Evolutionary conservation across 2,797 vertebrate genomes (phyloP), one percentile per base, ranked within the genome.

Genomic region (Xiphorhynchus erythropygius): DNA sequence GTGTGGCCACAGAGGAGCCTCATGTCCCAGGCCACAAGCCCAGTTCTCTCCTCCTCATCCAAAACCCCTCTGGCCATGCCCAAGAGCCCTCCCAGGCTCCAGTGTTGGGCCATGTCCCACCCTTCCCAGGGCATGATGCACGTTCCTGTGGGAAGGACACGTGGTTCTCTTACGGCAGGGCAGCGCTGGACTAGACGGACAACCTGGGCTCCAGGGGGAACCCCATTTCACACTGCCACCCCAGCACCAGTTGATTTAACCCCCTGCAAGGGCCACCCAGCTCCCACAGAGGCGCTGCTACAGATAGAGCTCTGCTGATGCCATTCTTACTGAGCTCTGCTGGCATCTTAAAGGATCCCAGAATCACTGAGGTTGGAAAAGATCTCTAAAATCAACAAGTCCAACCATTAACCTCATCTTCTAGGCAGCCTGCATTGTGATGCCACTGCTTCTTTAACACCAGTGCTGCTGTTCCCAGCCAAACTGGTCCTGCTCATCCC

Each of bases 51-150:
- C 73, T 67, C 47, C 78, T 37, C 32, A 19, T 8, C 46, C 32
- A 23, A 52, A 41, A 24, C 2, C n/a, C 33, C 49, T 41, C 56
- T 74, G 78, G 32, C 28, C 21, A 14, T 3, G 9, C 2, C 68
- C 18, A 6, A 32, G 55, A 50, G 56, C 46, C 16, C 17, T 63
- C 27, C 47, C 50, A 71, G 52, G 32, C 50, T 37, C 64, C 44
- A 33, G 4, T 0, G 1, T 1, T 44, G 49, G 44, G 44, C 44
- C 44, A 44, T 1, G 5, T 30, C 56, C 19, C 49, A 63, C 24
- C 44, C 16, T 30, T 11, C 44, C 33, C 0, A 10, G 27, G 17
- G 12, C 65, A 50, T 0, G 2, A 24, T 3, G 32, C 23, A 80
- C 10, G 22, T 10, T 80, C 68, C 52, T 28, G 46, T 7, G 50